Base-by-base conservation (phyloP, 2,113 vertebrate genomes). In the Myotis brandtii region DNA sequence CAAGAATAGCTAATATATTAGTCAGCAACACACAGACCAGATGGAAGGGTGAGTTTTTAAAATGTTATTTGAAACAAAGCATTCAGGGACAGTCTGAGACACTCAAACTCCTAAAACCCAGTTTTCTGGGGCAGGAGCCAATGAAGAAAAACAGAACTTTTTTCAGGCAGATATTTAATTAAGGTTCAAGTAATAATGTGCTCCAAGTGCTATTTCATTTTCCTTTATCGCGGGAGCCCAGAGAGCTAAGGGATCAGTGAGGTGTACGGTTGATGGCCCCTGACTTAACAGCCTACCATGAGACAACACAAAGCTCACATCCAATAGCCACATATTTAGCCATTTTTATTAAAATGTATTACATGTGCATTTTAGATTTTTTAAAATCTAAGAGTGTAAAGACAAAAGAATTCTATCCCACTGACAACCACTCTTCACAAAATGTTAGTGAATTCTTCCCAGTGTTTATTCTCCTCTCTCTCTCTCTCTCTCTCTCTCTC, bases 201-300 rank as follows among this genome's bases (percentile, higher is more conserved):
- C 25, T 34, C 0, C 43, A 80, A 92, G 34, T 70, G 10, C 16
- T 93, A 76, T 89, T 96, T 87, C 20, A 27, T 64, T 94, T 95
- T 92, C 16, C 32, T 94, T 96, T 96, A 95, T 96, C 89, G 96
- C 72, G 48, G 56, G 23, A 95, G 96, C 46, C 32, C 86, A 94
- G 85, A 89, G 69, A 88, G 25, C 43, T 72, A 87, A 96, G n/a
- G 17, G 52, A 90, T 64, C 76, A 92, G 64, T 94, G 91, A 92
- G 94, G 70, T 56, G 16, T 92, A 23, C 56, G 13, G 27, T 75
- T 96, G 32, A 87, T 90, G 50, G 32, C 43, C 64, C 27, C 43
- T 90, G 59, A 85, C 18, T 34, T 90, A 84, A 67, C n/a, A 82
- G 5, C 34, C 90, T 94, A 95, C 16, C 46, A 64, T 30, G 54